Base-by-base conservation (phyloP, 1,140 invertebrate genomes). In the Drosophila kohkoa region DNA sequence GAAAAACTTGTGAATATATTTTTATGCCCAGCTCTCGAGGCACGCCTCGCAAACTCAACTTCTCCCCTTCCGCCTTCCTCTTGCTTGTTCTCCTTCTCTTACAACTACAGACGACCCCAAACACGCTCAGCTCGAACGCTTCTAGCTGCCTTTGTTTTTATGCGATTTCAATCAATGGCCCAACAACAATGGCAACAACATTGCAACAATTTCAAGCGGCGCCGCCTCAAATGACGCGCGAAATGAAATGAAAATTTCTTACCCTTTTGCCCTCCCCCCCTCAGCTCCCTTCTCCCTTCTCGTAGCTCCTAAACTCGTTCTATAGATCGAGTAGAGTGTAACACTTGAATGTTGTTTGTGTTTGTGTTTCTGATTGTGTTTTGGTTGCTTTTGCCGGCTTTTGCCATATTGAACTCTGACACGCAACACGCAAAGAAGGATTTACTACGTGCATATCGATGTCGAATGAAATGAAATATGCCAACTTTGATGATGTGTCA, bases 401-500 rank as follows among this genome's bases (percentile, higher is more conserved):
- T 88, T 73, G 71, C 45, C 76, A 79, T 79, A 88, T 86, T 88
- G 82, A 86, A 82, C 82, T 77, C 72, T 79, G 82, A 79, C 83
- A 86, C 82, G 82, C 82, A 88, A 87, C 82, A 79, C 77, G 79
- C 82, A 66, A 86, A 54, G 79, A 45, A 70, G 35, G 35, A 8
- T 38, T 38, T 66, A 58, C 35, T 54, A 10, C 3, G 59, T 57
- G 30, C 46, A 70, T 75, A 75, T 75, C 82, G 49, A 73, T 82
- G 68, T 76, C 11, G 62, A 35, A 77, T 87, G 10, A 55, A 88
- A 86, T 86, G 82, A 86, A 86, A 86, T 88, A 82, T 88, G 83
- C 79, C 82, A 86, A 82, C 75, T 82, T 88, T 86, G 83, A 86
- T 87, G 82, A 86, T 86, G 82, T 86, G 82, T 86, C 83, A 86